Evolutionary conservation across 2,888 invertebrate genomes (phyloP).

Genomic region (Lordiphosa andalusiaca): DNA sequence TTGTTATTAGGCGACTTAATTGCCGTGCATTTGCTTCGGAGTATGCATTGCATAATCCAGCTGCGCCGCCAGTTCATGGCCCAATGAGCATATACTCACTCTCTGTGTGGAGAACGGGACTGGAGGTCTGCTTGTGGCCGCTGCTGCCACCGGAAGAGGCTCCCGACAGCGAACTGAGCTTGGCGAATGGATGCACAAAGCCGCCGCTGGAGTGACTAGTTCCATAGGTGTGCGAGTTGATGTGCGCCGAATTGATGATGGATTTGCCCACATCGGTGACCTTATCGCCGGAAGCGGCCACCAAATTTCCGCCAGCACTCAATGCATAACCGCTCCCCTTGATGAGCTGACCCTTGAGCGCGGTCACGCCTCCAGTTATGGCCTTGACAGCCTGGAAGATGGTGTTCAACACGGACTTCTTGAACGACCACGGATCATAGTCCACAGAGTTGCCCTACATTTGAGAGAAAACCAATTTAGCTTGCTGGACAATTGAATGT

Average conservation of each 20-base stretch:
- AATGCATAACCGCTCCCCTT: constrained; percentile 89
- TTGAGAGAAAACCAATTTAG: background rate
- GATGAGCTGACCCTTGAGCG: constrained; percentile 92
- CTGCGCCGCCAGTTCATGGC: constrained; percentile 20
- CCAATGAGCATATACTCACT: constrained; percentile 68
- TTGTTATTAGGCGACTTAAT: constrained; percentile 33
- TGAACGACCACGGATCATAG: constrained; percentile 88
- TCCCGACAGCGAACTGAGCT: constrained; percentile 76
- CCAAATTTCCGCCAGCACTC: constrained; percentile 84
- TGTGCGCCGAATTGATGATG: constrained; percentile 88
- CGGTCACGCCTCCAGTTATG: constrained; percentile 92
- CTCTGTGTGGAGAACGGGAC: constrained; percentile 76
- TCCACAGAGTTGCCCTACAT: constrained; percentile 77
- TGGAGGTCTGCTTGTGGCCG: constrained; percentile 45
- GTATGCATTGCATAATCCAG: constrained; percentile 43
- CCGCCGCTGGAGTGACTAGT: constrained; percentile 57
- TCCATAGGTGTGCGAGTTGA: constrained; percentile 81
- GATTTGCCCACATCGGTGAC: constrained; percentile 90
- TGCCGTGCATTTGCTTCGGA: constrained; percentile 37
- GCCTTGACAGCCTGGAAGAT: constrained; percentile 93
- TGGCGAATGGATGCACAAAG: constrained; percentile 74
- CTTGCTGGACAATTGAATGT: background rate
- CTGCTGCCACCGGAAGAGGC: constrained; percentile 78
- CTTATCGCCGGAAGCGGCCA: constrained; percentile 89
- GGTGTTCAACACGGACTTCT: constrained; percentile 90